A percentile compares a stretch with the other conserved stretches of the same genome.
phyloP scores from a whole-genome alignment of 2,113 vertebrate species.

The Eubucco bourcierii region DNA sequence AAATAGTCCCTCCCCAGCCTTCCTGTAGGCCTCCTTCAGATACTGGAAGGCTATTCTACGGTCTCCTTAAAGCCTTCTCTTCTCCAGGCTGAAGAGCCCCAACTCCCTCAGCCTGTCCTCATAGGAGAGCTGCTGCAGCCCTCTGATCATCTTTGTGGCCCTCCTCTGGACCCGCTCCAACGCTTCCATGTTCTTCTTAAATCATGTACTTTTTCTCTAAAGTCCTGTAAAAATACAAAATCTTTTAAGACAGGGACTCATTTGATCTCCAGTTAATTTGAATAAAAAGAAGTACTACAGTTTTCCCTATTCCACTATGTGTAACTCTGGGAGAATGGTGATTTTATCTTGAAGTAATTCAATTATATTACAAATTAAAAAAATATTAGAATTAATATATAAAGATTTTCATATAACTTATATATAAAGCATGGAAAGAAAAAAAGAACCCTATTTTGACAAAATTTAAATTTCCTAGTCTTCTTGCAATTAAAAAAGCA shows the following conservation, averaged over 20 bases:
- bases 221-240: neutral
- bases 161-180: no score
- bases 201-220: neutral
- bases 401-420: neutral
- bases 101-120: no score
- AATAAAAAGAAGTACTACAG: neutral
- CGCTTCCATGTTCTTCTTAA: no score
- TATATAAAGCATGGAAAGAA: neutral
- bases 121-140: no score
- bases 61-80: no score
- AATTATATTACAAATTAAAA: neutral
- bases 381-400: neutral
- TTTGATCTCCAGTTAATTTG: neutral
- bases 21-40: no score
- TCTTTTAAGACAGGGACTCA: neutral
- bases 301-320: neutral
- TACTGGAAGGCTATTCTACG: no score
- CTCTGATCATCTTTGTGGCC: no score
- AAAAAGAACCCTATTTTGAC: neutral
- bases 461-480: neutral
- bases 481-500: neutral
- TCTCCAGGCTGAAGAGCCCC: no score
- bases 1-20: no score
- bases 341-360: neutral
- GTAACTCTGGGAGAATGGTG: neutral